These are phyloP conservation scores for Brachionus manjavacas DNA, from an alignment of 1,140 invertebrate genomes.

Conservation along the genomic window DNA sequence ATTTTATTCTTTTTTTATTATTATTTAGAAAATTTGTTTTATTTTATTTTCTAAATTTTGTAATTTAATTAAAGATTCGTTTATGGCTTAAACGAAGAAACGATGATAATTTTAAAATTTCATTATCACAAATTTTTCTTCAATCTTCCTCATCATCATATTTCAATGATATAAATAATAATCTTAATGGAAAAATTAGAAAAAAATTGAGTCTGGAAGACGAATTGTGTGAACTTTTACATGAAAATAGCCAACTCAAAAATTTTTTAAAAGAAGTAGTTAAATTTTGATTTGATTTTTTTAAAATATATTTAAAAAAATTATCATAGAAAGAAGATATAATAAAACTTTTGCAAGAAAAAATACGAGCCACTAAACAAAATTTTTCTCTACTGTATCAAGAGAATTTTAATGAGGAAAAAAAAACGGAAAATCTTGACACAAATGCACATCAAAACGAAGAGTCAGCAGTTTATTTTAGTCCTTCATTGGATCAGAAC, in stretches of 20 bases:
- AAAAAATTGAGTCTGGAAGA: conserved; percentile 7
- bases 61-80: not conserved
- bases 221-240: conserved; percentile 31
- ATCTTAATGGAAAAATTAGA: not conserved
- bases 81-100: conserved; percentile 20
- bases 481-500: not conserved
- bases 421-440: not conserved
- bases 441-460: not conserved
- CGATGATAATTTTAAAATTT: conserved; percentile 40
- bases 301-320: not conserved
- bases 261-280: conserved; percentile 35
- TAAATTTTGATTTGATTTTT: not conserved
- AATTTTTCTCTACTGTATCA: conserved; percentile 1
- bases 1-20: not conserved
- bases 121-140: conserved; percentile 37
- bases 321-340: conserved; percentile 23
- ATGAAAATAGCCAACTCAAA: conserved; percentile 40
- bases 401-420: not conserved
- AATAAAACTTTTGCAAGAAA: conserved; percentile 38
- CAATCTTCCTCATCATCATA: conserved; percentile 3
- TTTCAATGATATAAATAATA: not conserved
- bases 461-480: not conserved
- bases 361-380: conserved; percentile 5
- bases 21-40: not conserved
- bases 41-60: not conserved